These are phyloP conservation scores for Chrysaora quinquecirrha DNA, from an alignment of 30 jellyfish, hydroid and myxozoan genomes.

Conservation along the genomic window DNA sequence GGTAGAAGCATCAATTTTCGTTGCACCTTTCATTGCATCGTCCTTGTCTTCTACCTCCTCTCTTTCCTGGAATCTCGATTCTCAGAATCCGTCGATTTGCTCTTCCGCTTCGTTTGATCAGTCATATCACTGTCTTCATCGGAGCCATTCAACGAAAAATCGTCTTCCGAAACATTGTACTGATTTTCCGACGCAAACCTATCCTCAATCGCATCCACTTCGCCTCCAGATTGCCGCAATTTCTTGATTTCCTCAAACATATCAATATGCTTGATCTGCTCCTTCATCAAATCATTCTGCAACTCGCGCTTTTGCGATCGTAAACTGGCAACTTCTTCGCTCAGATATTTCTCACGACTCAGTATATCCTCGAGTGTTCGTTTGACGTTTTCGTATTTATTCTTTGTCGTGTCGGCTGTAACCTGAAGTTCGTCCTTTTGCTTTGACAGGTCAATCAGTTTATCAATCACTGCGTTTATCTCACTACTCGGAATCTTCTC, in stretches of 20 bases:
- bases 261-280: conserved; percentile 53
- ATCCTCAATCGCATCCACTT: too few species aligned
- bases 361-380: conserved; percentile 58
- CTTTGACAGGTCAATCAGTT: conserved; percentile 67
- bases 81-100: not conserved
- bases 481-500: conserved; percentile 31
- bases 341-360: conserved; percentile 64
- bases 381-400: conserved; percentile 58
- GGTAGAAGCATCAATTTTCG: too few species aligned
- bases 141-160: too few species aligned
- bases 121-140: not conserved
- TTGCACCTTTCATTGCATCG: too few species aligned
- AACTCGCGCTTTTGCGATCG: conserved; percentile 65
- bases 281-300: conserved; percentile 60
- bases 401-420: conserved; percentile 37
- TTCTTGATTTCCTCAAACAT: conserved; percentile 45
- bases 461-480: conserved; percentile 57
- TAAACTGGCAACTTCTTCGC: conserved; percentile 56
- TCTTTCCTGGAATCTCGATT: not conserved
- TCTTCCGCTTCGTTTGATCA: not conserved
- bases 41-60: not conserved
- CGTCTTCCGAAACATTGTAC: not conserved
- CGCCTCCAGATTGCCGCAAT: not conserved
- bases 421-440: conserved; percentile 46
- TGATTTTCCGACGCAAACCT: conserved; percentile 10